These are phyloP conservation scores for Presbytis comata DNA, from an alignment of 2,797 vertebrate species.

Conservation along the genomic window DNA sequence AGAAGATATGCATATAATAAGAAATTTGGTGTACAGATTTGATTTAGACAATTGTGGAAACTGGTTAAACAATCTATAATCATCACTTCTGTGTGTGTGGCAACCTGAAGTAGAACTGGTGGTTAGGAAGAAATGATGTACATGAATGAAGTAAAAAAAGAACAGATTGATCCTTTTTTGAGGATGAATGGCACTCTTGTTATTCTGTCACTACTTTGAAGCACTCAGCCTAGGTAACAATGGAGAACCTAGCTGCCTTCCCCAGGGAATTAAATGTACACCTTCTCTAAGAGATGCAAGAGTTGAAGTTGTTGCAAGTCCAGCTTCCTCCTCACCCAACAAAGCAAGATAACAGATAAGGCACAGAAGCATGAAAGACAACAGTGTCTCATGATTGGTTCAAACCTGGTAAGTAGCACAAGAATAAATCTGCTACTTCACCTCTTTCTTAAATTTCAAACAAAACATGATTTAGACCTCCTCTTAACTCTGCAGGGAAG, in stretches of 20 bases:
- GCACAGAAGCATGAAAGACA: not conserved
- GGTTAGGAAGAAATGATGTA: not conserved
- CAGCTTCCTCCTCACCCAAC: not conserved
- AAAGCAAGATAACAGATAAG: not conserved
- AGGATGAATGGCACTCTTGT: not conserved
- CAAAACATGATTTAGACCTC: not conserved
- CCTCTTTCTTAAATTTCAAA: not conserved
- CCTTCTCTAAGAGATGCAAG: not conserved
- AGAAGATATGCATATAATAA: not conserved
- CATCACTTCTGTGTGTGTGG: not conserved
- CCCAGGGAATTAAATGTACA: not conserved
- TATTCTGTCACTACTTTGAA: not conserved
- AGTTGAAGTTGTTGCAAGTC: not conserved
- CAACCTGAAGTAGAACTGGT: not conserved
- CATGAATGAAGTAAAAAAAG: not conserved
- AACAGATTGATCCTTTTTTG: not conserved
- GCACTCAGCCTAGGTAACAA: not conserved
- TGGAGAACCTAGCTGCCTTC: not conserved
- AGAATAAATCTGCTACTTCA: not conserved
- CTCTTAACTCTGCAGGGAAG: not conserved
- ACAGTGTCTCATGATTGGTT: rapidly evolving
- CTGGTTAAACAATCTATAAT: not conserved
- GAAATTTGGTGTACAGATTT: not conserved
- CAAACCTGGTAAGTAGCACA: not conserved
- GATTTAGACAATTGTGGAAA: not conserved